Base-by-base conservation (phyloP, 2,797 vertebrate species). In the Sarcophilus harrisii region DNA sequence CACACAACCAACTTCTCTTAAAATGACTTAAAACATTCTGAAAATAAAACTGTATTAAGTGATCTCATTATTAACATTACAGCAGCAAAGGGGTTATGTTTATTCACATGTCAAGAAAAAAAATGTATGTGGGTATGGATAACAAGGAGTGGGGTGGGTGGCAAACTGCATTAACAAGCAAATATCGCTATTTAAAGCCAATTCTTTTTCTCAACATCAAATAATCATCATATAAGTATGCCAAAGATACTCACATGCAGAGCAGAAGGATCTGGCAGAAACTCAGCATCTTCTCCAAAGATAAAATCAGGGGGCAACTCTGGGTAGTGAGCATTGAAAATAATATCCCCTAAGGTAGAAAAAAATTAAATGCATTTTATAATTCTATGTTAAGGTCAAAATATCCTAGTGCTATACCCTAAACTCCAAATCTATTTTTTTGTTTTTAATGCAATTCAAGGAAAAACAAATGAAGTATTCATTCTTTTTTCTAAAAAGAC, bases 301-400 rank as follows among this genome's bases (percentile, higher is more conserved):
- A 99, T 99, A 98, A 99, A 99, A 98, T 99, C 99, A 10, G 99
- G 99, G 90, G 99, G 99, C 93, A 99, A 98, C 96, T 99, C 99
- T 96, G 99, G 99, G 98, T 99, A 99, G 55, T 98, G 99, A 95
- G 99, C 99, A 95, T 99, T 99, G 98, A 99, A 99, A 98, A 99
- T 99, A 96, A 99, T 99, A 97, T 99, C 99, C 99, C 99, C 99
- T 99, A 98, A 73, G 96, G 98, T 57, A 96, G 30, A 97, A 98
- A 93, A 94, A 97, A 96, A 97, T 9, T 5, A 97, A 87, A 98
- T 94, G 95, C 9, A 91, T 0, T 52, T 54, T 93, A 98, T 96
- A 98, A 54, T 97, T 94, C 81, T 60, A 96, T 95, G 18, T n/a
- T 94, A 97, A 95, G 28, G 4, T 55, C 93, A 52, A 59, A 90